A percentile compares a stretch with the other conserved stretches of the same genome.
Evolutionary conservation across 2,113 vertebrate genomes (phyloP).

Genomic region (Panthera tigris): DNA sequence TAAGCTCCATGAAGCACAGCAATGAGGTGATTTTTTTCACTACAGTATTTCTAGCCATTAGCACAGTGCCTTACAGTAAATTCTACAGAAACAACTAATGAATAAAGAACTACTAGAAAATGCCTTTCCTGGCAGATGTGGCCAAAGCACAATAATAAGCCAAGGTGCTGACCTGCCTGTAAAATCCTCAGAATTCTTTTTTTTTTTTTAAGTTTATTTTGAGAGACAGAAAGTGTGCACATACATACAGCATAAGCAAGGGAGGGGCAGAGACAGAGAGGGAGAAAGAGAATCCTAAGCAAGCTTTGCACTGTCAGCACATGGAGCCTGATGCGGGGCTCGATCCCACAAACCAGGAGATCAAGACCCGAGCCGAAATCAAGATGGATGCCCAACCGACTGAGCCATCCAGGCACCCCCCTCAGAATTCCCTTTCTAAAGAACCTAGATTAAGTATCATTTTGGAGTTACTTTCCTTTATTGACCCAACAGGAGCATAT

Average conservation of each 20-base stretch:
- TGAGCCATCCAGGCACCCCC: too few relatives aligned
- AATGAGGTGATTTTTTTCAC: background rate
- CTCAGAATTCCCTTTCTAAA: background rate
- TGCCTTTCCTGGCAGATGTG: background rate
- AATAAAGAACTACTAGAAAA: background rate
- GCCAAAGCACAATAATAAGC: background rate
- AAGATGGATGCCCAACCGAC: too few relatives aligned
- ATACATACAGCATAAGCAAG: too few relatives aligned
- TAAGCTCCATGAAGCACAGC: background rate
- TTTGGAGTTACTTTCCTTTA: background rate
- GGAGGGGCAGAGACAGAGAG: too few relatives aligned
- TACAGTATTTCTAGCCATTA: background rate
- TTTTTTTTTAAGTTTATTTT: background rate
- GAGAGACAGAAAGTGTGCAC: too few relatives aligned
- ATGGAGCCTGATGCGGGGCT: too few relatives aligned
- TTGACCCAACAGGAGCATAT: background rate
- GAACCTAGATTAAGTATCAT: background rate
- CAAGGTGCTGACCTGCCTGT: background rate
- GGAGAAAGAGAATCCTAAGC: too few relatives aligned
- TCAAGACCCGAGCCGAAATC: too few relatives aligned
- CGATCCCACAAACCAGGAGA: too few relatives aligned
- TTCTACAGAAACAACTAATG: background rate
- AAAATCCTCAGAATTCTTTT: background rate
- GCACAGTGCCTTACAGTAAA: background rate
- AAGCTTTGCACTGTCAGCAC: too few relatives aligned